Base-by-base conservation (phyloP, 2,113 vertebrate genomes). In the Formicarius rufipectus region DNA sequence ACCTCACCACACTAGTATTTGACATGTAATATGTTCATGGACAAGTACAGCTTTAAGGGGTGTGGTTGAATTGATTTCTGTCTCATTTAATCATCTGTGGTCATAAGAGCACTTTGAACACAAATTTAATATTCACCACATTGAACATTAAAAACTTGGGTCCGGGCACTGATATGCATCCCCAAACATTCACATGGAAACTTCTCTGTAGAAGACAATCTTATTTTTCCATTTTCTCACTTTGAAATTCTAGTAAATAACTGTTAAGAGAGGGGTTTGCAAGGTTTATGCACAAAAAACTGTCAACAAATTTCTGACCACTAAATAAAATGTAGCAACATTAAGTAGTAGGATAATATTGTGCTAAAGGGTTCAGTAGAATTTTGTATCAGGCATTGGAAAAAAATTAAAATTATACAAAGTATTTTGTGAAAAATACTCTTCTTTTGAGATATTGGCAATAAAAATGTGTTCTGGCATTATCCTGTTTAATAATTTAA, bases 121-220 rank as follows among this genome's bases (percentile, higher is more conserved):
- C 7, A 58, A 84, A 50, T 84, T n/a, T 40, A 40, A 73, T 53
- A 24, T 64, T 62, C n/a, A 37, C 7, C 45, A 58, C 9, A 3
- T 49, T 49, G 31, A 7, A 59, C 31, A 37, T 68, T 31, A 52
- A 59, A 85, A 52, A 9, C 11, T 60, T 19, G 11, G 30, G 7
- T 33, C 5, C 12, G 37, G 47, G 19, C 9, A 6, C 5, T 1
- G 0, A 63, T 20, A 35, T 21, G 7, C 11, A 27, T 7, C 13
- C 22, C 33, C 49, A 47, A 71, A 42, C 0, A 11, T 47, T 60
- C 49, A 44, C 6, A n/a, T 3, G 27, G 58, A 68, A 73, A 18
- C 8, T 35, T 39, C n/a, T 64, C 24, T 49, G 13, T 39, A 31
- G 9, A 25, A 50, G 30, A 35, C 4, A 17, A 22, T 28, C 2